phyloP scores from a whole-genome alignment of 1,140 invertebrate genomes.

The Polypedilum pembai region DNA sequence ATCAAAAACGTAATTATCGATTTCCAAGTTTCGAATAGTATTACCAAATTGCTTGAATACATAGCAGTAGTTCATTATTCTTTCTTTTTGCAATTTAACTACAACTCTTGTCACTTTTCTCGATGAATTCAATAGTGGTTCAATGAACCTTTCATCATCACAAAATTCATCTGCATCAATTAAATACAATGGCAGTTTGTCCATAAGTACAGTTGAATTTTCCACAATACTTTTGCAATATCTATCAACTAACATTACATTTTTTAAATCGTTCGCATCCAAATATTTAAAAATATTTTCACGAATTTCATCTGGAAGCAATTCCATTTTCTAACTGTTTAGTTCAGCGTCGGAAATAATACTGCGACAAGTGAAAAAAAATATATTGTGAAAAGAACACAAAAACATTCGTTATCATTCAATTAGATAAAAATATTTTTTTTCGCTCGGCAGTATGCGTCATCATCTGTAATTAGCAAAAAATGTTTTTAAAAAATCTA shows the following conservation, averaged over 20 bases:
- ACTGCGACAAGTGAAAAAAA: not conserved
- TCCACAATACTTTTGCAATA: not conserved
- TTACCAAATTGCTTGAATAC: not conserved
- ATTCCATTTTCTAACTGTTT: constrained; percentile 2
- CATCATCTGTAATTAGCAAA: too few relatives aligned
- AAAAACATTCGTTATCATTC: constrained; percentile 21
- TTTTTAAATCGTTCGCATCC: not conserved
- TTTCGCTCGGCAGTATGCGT: too few relatives aligned
- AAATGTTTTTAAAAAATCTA: too few relatives aligned
- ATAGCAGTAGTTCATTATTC: not conserved
- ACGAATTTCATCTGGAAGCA: not conserved
- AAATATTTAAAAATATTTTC: constrained; percentile 3
- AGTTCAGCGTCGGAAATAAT: not conserved
- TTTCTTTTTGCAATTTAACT: not conserved
- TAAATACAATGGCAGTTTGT: not conserved
- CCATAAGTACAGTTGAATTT: not conserved
- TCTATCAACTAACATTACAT: not conserved
- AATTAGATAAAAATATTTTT: constrained; percentile 15
- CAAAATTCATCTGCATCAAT: not conserved
- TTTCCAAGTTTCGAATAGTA: not conserved
- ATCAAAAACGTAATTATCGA: not conserved
- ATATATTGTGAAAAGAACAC: not conserved
- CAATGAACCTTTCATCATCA: not conserved
- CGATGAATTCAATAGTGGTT: not conserved
- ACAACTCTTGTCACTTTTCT: not conserved